Evolutionary conservation across 2,888 invertebrate species (phyloP), one percentile per base, ranked within the genome.

Genomic region (Seira ritae): DNA sequence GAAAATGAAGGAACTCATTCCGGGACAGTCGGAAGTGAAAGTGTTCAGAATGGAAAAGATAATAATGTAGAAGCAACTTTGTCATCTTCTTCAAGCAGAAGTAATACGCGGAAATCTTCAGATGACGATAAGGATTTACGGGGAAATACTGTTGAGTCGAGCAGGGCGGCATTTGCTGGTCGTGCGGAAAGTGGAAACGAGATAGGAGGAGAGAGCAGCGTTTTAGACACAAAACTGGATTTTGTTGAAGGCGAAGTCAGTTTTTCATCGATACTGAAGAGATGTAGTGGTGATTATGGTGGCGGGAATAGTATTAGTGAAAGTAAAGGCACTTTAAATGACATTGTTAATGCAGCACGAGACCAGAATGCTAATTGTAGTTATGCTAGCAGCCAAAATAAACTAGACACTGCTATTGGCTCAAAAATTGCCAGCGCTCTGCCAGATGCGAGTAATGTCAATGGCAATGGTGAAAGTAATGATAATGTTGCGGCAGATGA

Each of bases 121-220:
- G 79, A 72, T 20, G 79, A 72, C 37, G 71, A 15, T n/a, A 79
- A 79, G 37, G 79, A 79, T 8, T 66, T 66, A 17, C 22, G 70
- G 24, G 70, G 70, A 24, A 70, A 78, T 55, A 70, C 71, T 1
- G 20, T 31, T 4, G 24, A 60, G 2, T 60, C 72, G 23, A 72
- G n/a, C 62, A 60, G 60, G 12, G 22, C 22, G 4, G 20, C 67
- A 1, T 31, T 24, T 6, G 12, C n/a, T 31, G 15, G 50, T 24
- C 6, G 46, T 50, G 50, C 46, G 3, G 8, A 70, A 1, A 23
- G n/a, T 55, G 19, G 23, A 19, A 15, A 50, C 4, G 42, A 22
- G 19, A 22, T 65, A 65, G 6, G 22, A 20, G 12, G 62, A 62
- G n/a, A n/a, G n/a, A n/a, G n/a, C n/a, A n/a, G n/a, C n/a, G n/a